Conservation (phyloP, 2,797 vertebrate genomes). For the Gymnoscopelus braueri region DNA sequence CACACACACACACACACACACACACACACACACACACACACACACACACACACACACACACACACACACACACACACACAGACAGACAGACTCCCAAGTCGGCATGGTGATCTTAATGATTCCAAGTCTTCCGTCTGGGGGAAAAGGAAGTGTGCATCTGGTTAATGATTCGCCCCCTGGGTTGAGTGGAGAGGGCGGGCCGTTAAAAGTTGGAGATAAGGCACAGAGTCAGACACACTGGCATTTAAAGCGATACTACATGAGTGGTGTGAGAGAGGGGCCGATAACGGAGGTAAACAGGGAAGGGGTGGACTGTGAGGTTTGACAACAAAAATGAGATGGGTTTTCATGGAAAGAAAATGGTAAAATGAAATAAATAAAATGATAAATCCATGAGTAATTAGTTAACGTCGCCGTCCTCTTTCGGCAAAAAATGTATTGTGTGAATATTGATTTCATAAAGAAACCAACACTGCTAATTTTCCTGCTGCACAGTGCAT, state of each 20-base stretch:
- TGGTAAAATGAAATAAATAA: conserved; percentile 8
- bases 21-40: neutral
- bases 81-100: conserved; percentile 13
- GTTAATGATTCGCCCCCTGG: conserved; percentile 69
- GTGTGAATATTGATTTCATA: conserved; percentile 10
- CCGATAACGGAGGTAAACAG: conserved; percentile 19
- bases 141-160: conserved; percentile 62
- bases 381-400: neutral
- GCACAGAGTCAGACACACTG: conserved; percentile 58
- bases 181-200: conserved; percentile 59
- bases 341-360: neutral
- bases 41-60: no score
- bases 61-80: conserved; percentile 25
- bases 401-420: neutral
- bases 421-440: neutral
- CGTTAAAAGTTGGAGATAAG: conserved; percentile 65
- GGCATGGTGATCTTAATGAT: conserved; percentile 33
- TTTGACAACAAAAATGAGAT: neutral
- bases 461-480: conserved; percentile 18
- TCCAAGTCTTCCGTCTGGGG: conserved; percentile 51
- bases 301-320: neutral
- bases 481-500: neutral
- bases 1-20: neutral
- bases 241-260: conserved; percentile 37
- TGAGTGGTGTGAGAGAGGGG: conserved; percentile 14